Percentiles rank a stretch among this genome's conserved stretches.
Conservation (phyloP, 2,888 invertebrate species). For the Aleiodes leptofemur region DNA sequence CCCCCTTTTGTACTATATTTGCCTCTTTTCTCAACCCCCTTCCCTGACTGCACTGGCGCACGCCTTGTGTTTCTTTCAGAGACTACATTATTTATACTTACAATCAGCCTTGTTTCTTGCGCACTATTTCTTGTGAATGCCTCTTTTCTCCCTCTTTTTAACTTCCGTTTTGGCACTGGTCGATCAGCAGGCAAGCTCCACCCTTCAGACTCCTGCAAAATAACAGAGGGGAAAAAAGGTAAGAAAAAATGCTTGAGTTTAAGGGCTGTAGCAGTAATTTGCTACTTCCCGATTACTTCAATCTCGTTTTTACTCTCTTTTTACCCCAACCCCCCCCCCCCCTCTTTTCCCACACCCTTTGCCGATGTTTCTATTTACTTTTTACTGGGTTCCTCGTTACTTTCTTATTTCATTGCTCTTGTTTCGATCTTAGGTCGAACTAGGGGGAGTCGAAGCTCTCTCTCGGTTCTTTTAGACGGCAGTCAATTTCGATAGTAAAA, state of each 20-base stretch:
- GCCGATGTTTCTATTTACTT: conserved; percentile 22
- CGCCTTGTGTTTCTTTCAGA: conserved; percentile 25
- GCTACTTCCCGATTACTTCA: conserved; percentile 33
- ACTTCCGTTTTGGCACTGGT: conserved; percentile 25
- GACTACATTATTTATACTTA: conserved; percentile 28
- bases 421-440: too few relatives aligned
- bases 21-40: background rate
- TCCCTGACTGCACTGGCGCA: background rate
- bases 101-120: conserved; percentile 27
- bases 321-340: conserved; percentile 11
- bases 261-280: conserved; percentile 38
- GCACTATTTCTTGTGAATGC: conserved; percentile 7
- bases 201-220: conserved; percentile 28
- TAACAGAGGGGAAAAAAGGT: conserved; percentile 14
- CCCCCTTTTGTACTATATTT: background rate
- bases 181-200: conserved; percentile 34
- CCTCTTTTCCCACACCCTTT: too few relatives aligned
- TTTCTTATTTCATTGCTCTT: conserved; percentile 8
- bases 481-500: conserved; percentile 22
- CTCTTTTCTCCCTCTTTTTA: background rate
- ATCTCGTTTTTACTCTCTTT: conserved; percentile 42
- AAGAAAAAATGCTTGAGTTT: conserved; percentile 4
- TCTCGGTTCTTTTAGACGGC: background rate
- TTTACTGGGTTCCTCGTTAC: background rate
- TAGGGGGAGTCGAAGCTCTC: too few relatives aligned